phyloP scores from a whole-genome alignment of 2,888 invertebrate species.

The Limulus polyphemus region DNA sequence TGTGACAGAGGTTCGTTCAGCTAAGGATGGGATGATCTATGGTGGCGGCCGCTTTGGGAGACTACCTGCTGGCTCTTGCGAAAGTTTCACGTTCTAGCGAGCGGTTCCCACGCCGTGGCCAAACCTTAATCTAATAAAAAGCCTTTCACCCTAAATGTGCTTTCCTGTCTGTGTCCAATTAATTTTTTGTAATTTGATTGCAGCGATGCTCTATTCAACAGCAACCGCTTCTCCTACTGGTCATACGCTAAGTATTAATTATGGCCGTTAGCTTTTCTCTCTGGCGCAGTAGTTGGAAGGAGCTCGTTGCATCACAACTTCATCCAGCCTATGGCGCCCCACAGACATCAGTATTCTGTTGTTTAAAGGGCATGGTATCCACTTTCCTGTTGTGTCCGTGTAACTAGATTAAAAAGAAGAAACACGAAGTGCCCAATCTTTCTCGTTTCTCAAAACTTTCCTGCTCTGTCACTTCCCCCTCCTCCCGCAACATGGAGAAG shows the following conservation, averaged over 20 bases:
- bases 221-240: background rate
- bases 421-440: too few species aligned
- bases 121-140: slow-evolving; percentile 26
- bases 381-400: too few species aligned
- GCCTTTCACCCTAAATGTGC: slow-evolving; percentile 26
- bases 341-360: too few species aligned
- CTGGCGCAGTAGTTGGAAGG: too few species aligned
- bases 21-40: slow-evolving; percentile 18
- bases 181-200: slow-evolving; percentile 26
- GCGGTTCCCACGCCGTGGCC: slow-evolving; percentile 5
- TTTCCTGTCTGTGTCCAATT: slow-evolving; percentile 20
- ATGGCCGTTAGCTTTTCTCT: too few species aligned
- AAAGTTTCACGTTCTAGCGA: background rate
- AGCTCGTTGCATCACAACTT: too few species aligned
- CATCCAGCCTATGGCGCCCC: too few species aligned
- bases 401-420: too few species aligned
- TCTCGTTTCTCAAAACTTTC: too few species aligned
- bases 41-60: slow-evolving; percentile 6
- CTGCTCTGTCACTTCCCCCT: background rate
- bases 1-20: background rate
- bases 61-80: slow-evolving; percentile 13
- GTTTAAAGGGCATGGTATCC: too few species aligned
- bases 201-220: background rate
- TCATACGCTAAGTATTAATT: background rate
- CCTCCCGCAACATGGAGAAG: background rate